phyloP scores from a whole-genome alignment of 1,140 invertebrate species.

The Sitobion miscanthi region DNA sequence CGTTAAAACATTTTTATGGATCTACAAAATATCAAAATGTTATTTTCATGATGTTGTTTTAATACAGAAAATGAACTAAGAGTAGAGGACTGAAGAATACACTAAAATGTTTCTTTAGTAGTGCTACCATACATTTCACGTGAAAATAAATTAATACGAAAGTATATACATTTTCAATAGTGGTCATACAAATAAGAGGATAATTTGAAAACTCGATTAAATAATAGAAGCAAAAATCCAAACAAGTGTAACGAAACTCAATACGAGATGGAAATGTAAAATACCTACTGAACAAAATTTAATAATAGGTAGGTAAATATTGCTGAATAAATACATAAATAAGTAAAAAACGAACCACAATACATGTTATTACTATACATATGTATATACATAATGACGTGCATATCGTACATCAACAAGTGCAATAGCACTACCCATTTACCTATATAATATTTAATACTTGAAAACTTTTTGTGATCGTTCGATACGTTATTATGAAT shows the following conservation, averaged over 20 bases:
- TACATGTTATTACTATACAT: not conserved
- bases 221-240: not conserved
- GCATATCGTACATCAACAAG: not conserved
- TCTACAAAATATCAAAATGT: not conserved
- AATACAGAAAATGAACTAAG: not conserved
- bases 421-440: not conserved
- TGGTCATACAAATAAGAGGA: not conserved
- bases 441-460: not conserved
- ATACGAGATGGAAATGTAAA: not conserved
- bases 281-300: not conserved
- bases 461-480: not conserved
- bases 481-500: not conserved
- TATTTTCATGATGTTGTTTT: not conserved
- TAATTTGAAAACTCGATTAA: not conserved
- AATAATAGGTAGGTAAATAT: not conserved
- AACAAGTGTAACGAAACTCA: not conserved
- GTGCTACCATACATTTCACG: not conserved
- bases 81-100: not conserved
- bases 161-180: not conserved
- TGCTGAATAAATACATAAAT: not conserved
- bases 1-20: slow-evolving; percentile 11
- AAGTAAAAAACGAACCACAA: not conserved
- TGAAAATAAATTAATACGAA: not conserved
- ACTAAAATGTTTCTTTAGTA: not conserved
- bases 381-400: not conserved